Evolutionary conservation across 2,113 vertebrate species (phyloP), one percentile per base, ranked within the genome.

Genomic region (Australoheros scitulus): DNA sequence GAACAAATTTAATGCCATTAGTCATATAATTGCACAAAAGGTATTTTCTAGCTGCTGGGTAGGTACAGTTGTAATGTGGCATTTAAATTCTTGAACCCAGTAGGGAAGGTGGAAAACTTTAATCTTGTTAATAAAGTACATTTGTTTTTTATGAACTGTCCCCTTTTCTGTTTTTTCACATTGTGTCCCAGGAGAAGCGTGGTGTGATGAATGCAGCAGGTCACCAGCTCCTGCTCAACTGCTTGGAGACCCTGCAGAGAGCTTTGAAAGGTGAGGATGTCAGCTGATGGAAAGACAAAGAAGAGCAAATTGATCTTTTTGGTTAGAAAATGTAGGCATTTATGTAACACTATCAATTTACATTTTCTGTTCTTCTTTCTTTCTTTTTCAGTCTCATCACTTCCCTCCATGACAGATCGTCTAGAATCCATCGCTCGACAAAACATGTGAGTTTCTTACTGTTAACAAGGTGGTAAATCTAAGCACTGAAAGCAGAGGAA

Each of bases 351-450:
- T 79, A 9, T 14, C 14, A 7, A 26, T 52, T 41, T 36, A 59
- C 32, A 47, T 56, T 8, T 56, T 4, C 2, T 3, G 4, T 47
- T 79, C 11, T 15, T 55, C 65, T 26, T 77, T 5, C 20, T 17
- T 52, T 85, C 3, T 77, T 77, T 85, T 83, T n/a, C 80, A 99
- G 98, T 99, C 8, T 97, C 98, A 7, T 99, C 98, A 29, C 94
- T 99, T 88, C 96, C 98, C 41, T 97, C 98, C 77, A 99, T 99
- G 98, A 99, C 98, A 0, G 98, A 99, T 84, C 98, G 98, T 60
- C 91, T 99, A 57, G 98, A 99, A 92, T 99, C 98, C 38, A 99
- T 99, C 74, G 98, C 98, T 70, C 95, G 98, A 79, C 98, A 99
- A 79, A 98, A 98, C 83, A 96, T 98, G 98, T 99, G 89, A 79